These are phyloP conservation scores for Haplotaxodon microlepis DNA, from an alignment of 2,113 vertebrate species.

Conservation along the genomic window DNA sequence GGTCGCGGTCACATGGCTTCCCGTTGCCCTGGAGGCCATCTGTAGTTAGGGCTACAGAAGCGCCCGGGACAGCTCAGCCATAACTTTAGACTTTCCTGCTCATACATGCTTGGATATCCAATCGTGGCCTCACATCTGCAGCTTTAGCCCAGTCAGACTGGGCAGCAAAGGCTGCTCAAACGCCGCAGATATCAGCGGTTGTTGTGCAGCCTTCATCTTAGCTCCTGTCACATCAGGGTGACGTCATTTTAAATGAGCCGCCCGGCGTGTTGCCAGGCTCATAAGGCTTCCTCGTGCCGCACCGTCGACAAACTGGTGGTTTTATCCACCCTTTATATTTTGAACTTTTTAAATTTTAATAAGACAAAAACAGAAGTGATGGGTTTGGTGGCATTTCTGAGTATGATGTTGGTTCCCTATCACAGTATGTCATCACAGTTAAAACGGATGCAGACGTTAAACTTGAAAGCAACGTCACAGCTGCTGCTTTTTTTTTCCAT, in stretches of 20 bases:
- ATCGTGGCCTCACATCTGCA: not conserved
- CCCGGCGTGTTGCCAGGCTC: not conserved
- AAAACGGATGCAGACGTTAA: not conserved
- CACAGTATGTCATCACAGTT: not conserved
- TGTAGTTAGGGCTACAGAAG: not conserved
- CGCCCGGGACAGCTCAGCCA: not conserved
- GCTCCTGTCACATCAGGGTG: not conserved
- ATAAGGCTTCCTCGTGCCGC: not conserved
- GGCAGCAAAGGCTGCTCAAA: not conserved
- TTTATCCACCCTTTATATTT: not conserved
- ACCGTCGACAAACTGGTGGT: not conserved
- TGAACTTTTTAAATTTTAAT: not conserved
- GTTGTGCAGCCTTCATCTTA: not conserved
- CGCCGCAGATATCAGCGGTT: not conserved
- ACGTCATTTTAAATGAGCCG: not conserved
- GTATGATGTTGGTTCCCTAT: not conserved
- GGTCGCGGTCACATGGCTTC: fast-evolving
- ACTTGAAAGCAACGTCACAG: not conserved
- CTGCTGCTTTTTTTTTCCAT: not conserved
- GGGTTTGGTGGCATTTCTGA: not conserved
- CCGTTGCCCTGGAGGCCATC: not conserved
- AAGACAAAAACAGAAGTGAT: not conserved
- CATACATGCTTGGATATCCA: not conserved
- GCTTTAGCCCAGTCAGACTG: fast-evolving
- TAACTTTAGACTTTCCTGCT: not conserved